phyloP scores from a whole-genome alignment of 2,888 invertebrate species.

The Lysandra coridon region DNA sequence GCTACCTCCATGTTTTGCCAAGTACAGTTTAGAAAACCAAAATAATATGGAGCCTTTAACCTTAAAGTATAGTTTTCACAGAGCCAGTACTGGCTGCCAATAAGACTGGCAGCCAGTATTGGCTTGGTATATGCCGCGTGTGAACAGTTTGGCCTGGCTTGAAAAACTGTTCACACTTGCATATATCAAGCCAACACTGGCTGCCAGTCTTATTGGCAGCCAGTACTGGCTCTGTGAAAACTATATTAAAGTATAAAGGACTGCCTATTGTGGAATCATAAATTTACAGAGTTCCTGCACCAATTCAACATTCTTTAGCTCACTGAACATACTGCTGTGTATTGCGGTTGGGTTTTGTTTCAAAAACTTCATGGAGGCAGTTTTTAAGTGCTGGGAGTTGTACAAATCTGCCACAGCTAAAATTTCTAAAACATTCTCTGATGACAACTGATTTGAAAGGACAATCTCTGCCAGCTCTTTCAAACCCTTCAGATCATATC shows the following conservation, averaged over 20 bases:
- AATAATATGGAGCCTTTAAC: not conserved
- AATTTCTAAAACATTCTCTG: constrained; percentile 63
- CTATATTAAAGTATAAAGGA: not conserved
- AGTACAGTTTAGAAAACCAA: not conserved
- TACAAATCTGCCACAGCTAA: constrained; percentile 63
- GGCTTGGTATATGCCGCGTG: too few relatives aligned
- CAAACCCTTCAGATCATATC: constrained; percentile 61
- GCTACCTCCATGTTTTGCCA: too few relatives aligned
- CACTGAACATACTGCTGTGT: constrained; percentile 53
- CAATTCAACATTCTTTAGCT: constrained; percentile 59
- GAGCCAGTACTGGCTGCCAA: too few relatives aligned
- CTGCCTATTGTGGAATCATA: constrained; percentile 44
- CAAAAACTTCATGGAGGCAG: constrained; percentile 59
- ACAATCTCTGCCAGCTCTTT: constrained; percentile 58
- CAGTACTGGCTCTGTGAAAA: too few relatives aligned
- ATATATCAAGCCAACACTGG: too few relatives aligned
- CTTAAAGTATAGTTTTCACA: too few relatives aligned
- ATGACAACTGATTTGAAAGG: constrained; percentile 53
- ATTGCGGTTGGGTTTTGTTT: constrained; percentile 57
- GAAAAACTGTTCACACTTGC: too few relatives aligned
- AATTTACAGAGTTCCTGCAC: constrained; percentile 60
- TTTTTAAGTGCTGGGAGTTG: constrained; percentile 59
- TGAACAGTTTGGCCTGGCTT: too few relatives aligned
- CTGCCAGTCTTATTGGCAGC: too few relatives aligned
- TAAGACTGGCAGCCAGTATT: too few relatives aligned